These are phyloP conservation scores for Cremastobaeus sp. DNA, from an alignment of 2,888 invertebrate genomes.

Conservation along the genomic window DNA sequence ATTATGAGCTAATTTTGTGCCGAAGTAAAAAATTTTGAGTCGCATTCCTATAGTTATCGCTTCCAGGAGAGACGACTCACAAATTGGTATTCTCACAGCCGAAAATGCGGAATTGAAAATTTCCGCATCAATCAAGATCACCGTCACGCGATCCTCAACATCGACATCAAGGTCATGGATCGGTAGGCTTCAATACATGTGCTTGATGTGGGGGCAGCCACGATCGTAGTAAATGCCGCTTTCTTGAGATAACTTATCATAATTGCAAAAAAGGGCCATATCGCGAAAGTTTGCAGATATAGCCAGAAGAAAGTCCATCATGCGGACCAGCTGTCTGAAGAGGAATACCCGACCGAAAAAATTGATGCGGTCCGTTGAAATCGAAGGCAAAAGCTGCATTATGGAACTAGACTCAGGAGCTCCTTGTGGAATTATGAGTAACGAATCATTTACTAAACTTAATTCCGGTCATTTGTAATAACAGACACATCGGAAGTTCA, in stretches of 20 bases:
- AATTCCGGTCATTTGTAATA: no score
- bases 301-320: not conserved
- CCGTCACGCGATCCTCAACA: not conserved
- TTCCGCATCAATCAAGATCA: not conserved
- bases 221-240: not conserved
- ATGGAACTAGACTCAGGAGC: no score
- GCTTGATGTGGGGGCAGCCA: not conserved
- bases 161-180: not conserved
- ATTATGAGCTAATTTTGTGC: no score
- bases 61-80: not conserved
- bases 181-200: not conserved
- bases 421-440: no score
- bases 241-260: not conserved
- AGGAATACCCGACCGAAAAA: no score
- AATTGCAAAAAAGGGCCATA: not conserved
- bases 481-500: no score
- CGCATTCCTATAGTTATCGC: no score
- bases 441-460: no score
- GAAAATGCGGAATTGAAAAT: not conserved
- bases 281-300: not conserved
- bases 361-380: no score
- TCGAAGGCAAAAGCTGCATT: no score
- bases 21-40: no score
- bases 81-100: conserved; percentile 1
- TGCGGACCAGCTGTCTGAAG: not conserved